phyloP scores from a whole-genome alignment of 2,888 invertebrate genomes.

The Oxystoma pomonae region DNA sequence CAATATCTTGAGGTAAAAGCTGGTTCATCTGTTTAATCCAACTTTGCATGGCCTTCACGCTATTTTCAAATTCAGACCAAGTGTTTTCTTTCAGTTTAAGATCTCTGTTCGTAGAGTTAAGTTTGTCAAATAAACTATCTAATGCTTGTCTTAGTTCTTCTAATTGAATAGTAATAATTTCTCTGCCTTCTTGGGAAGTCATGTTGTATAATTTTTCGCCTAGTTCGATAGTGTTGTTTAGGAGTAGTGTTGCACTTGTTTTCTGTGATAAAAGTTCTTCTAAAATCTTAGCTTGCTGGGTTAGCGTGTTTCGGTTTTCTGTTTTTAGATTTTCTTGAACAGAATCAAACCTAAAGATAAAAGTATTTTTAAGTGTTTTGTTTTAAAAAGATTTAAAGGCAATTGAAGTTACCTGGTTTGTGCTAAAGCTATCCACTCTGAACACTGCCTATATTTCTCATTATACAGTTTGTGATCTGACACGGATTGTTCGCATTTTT shows the following conservation, averaged over 20 bases:
- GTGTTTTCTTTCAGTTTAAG: constrained; percentile 77
- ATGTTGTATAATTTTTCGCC: constrained; percentile 85
- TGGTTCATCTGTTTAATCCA: constrained; percentile 77
- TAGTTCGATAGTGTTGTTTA: constrained; percentile 80
- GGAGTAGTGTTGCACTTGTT: constrained; percentile 65
- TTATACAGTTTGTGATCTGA: constrained; percentile 75
- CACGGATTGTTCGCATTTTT: constrained; percentile 87
- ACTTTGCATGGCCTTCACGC: constrained; percentile 68
- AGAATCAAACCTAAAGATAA: constrained; percentile 57
- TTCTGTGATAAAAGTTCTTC: constrained; percentile 73
- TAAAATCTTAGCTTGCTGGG: constrained; percentile 64
- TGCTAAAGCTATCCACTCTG: constrained; percentile 73
- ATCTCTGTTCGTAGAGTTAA: constrained; percentile 73
- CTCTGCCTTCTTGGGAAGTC: constrained; percentile 83
- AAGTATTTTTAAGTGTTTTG: not conserved
- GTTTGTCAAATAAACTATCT: constrained; percentile 75
- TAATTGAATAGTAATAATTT: constrained; percentile 76
- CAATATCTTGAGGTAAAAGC: constrained; percentile 72
- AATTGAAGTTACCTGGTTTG: constrained; percentile 57
- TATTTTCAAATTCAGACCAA: constrained; percentile 90
- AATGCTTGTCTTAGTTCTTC: constrained; percentile 80
- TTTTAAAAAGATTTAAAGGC: constrained; percentile 6
- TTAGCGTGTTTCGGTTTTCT: constrained; percentile 64
- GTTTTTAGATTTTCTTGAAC: constrained; percentile 61
- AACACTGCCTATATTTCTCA: constrained; percentile 80